Percentiles rank a stretch among this genome's conserved stretches.
phyloP scores from a whole-genome alignment of 2,113 vertebrate genomes.

The Tenebrosternarchus preto region DNA sequence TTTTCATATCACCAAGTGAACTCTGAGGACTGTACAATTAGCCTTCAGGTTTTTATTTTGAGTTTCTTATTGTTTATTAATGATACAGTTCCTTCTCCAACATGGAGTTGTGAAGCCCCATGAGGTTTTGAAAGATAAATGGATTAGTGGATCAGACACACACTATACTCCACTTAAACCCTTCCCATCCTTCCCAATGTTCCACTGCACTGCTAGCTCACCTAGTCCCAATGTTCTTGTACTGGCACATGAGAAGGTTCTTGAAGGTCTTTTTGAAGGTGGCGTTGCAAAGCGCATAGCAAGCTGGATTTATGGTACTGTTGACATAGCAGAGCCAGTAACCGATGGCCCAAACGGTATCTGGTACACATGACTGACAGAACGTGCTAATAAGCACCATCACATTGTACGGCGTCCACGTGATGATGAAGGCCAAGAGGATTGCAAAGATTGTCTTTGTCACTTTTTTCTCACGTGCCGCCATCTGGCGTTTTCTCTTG shows the following conservation, averaged over 20 bases:
- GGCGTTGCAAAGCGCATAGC: conserved; percentile 97
- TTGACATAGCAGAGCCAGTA: conserved; percentile 99
- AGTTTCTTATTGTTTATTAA: background rate
- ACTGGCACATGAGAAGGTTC: conserved; percentile 95
- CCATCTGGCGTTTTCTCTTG: conserved; percentile 96
- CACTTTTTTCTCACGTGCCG: conserved; percentile 95
- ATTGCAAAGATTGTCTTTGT: conserved; percentile 98
- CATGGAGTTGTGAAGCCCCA: conserved; percentile 15
- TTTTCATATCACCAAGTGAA: background rate
- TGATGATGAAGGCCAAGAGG: conserved; percentile 94
- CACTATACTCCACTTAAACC: background rate
- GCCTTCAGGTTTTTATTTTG: background rate
- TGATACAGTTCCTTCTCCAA: conserved; percentile 14
- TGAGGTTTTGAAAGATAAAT: conserved; percentile 23
- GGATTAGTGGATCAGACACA: conserved; percentile 18
- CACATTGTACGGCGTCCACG: conserved; percentile 98
- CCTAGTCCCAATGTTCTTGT: conserved; percentile 95
- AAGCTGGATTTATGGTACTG: conserved; percentile 98
- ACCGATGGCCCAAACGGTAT: conserved; percentile 93
- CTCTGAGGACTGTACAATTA: background rate
- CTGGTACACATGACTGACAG: conserved; percentile 90
- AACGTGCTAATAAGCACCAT: conserved; percentile 99
- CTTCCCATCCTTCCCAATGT: background rate
- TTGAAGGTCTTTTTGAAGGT: conserved; percentile 99
- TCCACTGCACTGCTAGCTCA: conserved; percentile 68